These are phyloP conservation scores for Nasonia giraulti DNA, from an alignment of 1,140 invertebrate species.

Conservation along the genomic window DNA sequence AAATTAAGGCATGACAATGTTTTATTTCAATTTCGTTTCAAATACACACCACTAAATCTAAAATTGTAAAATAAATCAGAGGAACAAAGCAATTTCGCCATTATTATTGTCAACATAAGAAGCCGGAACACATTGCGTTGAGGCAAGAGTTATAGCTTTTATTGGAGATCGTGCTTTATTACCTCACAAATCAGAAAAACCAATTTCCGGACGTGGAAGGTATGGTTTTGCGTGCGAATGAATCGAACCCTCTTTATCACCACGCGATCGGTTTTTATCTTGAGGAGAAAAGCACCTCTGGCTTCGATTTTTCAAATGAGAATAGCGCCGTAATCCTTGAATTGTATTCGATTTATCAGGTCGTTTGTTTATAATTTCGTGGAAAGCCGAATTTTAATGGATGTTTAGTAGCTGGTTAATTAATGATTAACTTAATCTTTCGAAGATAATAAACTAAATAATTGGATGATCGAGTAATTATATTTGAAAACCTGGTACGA, in stretches of 20 bases:
- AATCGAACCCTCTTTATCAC: neutral
- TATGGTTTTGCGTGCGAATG: neutral
- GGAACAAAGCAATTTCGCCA: neutral
- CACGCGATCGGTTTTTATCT: neutral
- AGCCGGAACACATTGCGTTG: neutral
- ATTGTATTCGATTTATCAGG: neutral
- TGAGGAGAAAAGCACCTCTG: neutral
- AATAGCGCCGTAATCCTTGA: neutral
- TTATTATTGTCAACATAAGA: neutral
- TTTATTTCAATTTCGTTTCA: too few species aligned
- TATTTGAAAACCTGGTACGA: too few species aligned
- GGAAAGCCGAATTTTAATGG: too few species aligned
- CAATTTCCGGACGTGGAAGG: neutral
- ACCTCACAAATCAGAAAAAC: constrained; percentile 1
- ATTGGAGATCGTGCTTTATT: neutral
- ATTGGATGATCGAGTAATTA: too few species aligned
- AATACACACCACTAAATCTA: too few species aligned
- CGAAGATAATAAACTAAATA: too few species aligned
- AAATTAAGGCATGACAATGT: too few species aligned
- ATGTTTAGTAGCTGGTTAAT: too few species aligned
- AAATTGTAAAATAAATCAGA: too few species aligned
- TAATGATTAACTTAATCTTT: too few species aligned
- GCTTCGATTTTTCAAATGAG: neutral
- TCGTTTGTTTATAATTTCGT: neutral
- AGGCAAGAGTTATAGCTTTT: neutral